Base-by-base conservation (phyloP, 2,797 vertebrate species). In the Pangasius mekongensis region DNA sequence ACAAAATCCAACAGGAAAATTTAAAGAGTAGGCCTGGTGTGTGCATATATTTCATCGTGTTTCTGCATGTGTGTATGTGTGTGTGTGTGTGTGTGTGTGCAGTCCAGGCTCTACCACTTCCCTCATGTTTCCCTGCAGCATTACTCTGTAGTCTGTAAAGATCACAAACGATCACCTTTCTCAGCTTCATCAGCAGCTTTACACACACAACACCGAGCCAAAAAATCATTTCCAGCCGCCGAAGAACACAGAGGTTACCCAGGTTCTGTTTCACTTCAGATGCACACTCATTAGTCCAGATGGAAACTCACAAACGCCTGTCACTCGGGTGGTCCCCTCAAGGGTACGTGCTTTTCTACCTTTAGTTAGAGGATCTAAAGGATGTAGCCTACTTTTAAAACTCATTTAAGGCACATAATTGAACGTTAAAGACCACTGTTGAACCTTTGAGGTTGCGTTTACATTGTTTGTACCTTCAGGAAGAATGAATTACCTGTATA, bases 281-380 rank as follows among this genome's bases (percentile, higher is more conserved):
- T 80, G 81, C 76, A 88, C 74, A 69, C 84, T 80, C 71, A 66
- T 78, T 88, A 88, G 83, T 6, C 82, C 82, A 84, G 82, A 84
- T 84, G 82, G 82, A 84, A 84, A 84, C 82, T 84, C 82, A 84
- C 82, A 84, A 84, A 36, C 62, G 82, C 82, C 82, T 84, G 82
- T 84, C 82, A 84, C 82, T 84, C 82, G 82, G 82, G 82, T 84
- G 82, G 82, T 84, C 82, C 82, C 82, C 82, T 84, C 82, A 84
- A 84, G 82, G 82, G 82, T 84, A 84, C 82, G 10, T 84, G 82
- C 82, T 67, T 69, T 52, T 22, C 82, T 84, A 84, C 82, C 62
- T 84, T 84, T 84, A 84, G 82, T 84, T 84, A 84, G 47, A 69
- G 82, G 82, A 84, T 84, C 82, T 84, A 69, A 84, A 84, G 82